Conservation (phyloP, 2,113 vertebrate species). For the Rhinoderma darwinii region DNA sequence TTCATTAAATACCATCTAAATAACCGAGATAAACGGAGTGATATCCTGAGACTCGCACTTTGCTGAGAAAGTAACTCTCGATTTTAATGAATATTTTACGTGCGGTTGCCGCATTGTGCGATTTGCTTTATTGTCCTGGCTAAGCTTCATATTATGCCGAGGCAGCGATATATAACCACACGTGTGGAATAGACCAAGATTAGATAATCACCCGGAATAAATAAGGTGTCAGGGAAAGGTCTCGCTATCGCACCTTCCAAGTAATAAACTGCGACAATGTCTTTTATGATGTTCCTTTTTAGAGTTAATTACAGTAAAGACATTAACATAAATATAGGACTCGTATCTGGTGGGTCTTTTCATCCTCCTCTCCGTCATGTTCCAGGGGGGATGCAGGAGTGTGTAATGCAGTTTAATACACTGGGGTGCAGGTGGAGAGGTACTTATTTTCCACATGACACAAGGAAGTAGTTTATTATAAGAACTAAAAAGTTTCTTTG, state of each 20-base stretch:
- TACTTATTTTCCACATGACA: too few relatives aligned
- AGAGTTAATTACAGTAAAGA: not conserved
- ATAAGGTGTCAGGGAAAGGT: not conserved
- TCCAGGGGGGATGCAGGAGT: too few relatives aligned
- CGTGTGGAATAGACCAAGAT: not conserved
- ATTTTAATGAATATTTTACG: constrained; percentile 50
- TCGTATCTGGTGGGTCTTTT: not conserved
- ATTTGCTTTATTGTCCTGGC: constrained; percentile 2
- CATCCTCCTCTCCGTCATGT: too few relatives aligned
- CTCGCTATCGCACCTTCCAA: not conserved
- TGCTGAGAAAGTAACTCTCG: constrained; percentile 27
- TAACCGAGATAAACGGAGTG: not conserved
- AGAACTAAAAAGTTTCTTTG: too few relatives aligned
- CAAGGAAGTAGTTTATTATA: too few relatives aligned
- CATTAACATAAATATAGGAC: not conserved
- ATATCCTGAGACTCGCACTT: not conserved
- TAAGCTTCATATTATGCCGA: not conserved
- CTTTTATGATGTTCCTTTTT: not conserved
- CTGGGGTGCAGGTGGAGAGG: too few relatives aligned
- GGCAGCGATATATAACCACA: not conserved
- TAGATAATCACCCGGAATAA: not conserved
- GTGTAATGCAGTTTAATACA: too few relatives aligned
- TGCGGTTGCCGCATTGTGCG: not conserved
- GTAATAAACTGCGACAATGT: not conserved
- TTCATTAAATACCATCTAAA: constrained; percentile 38